Base-by-base conservation (phyloP, 1,140 invertebrate genomes). In the Dendroctonus ponderosae region DNA sequence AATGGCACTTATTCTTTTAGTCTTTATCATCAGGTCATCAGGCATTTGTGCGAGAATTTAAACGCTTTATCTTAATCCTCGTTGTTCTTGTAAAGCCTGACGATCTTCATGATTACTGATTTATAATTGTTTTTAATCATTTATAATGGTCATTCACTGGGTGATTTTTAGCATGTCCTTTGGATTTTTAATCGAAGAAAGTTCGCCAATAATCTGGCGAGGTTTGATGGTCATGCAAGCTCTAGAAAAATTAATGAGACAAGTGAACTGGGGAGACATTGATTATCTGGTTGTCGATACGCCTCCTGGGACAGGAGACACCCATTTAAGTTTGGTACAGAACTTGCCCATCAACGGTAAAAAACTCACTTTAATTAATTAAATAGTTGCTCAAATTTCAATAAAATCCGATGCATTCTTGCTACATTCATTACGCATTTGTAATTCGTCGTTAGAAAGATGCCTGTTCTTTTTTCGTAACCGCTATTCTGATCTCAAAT, bases 151-250 rank as follows among this genome's bases (percentile, higher is more conserved):
- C 26, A 26, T 26, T 26, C 26, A 26, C 26, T 26, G 1, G 26
- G 26, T 62, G 14, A 39, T 61, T 46, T 73, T 15, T 75, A 91
- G 90, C 74, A 91, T 96, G 87, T 96, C 93, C 6, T 96, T 96
- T 90, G 94, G 93, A 52, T 89, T 95, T 77, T 79, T 97, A 7
- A 88, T 94, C 0, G 86, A 89, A 6, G 84, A 91, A 70, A 87
- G 88, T 70, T 84, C 87, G 48, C 87, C 94, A 0, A 86, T 94
- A 7, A 87, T 96, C 37, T 96, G 93, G 94, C 82, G 94, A 70
- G 94, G 94, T 0, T 83, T 94, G 5, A 93, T 97, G 87, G 95
- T 98, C 9, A 98, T 97, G 94, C 91, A 90, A 70, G 94, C 94
- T 2, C 78, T 98, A 49, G 89, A 96, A 61, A 88, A 90, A 72